A percentile compares a stretch with the other conserved stretches of the same genome.
Evolutionary conservation across 2,113 vertebrate species (phyloP).

Genomic region (Gymnocephalus cernua): DNA sequence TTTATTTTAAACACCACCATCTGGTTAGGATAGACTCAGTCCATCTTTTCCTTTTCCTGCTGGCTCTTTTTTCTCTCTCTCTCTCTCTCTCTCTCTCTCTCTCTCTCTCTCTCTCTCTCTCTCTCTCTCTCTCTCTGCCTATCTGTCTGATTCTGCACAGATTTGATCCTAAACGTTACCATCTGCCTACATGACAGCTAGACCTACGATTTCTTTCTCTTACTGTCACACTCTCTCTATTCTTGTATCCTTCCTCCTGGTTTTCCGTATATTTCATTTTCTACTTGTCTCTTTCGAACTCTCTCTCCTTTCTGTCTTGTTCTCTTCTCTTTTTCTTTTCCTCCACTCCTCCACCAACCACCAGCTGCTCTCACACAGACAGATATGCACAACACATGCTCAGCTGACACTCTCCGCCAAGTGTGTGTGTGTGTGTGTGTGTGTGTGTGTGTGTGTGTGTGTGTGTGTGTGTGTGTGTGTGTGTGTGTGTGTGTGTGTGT

Average conservation of each 20-base stretch:
- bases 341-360: slow-evolving; percentile 40
- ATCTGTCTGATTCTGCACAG: slow-evolving; percentile 48
- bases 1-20: slow-evolving; percentile 81
- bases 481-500: too few species aligned
- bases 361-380: slow-evolving; percentile 76
- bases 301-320: slow-evolving; percentile 27
- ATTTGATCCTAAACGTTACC: slow-evolving; percentile 31
- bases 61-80: not conserved
- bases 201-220: slow-evolving; percentile 4
- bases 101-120: slow-evolving; percentile 1
- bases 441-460: too few species aligned
- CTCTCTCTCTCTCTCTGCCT: slow-evolving; percentile 4
- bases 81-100: not conserved
- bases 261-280: slow-evolving; percentile 13
- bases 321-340: slow-evolving; percentile 17
- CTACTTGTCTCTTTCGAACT: not conserved
- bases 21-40: slow-evolving; percentile 62
- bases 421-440: slow-evolving; percentile 59
- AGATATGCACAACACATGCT: slow-evolving; percentile 78
- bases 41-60: slow-evolving; percentile 52
- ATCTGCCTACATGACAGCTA: slow-evolving; percentile 34
- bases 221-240: not conserved
- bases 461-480: too few species aligned
- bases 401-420: slow-evolving; percentile 71
- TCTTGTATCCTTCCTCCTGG: not conserved